Conservation (phyloP, 2,888 invertebrate genomes). For the Drosophila siamana region DNA sequence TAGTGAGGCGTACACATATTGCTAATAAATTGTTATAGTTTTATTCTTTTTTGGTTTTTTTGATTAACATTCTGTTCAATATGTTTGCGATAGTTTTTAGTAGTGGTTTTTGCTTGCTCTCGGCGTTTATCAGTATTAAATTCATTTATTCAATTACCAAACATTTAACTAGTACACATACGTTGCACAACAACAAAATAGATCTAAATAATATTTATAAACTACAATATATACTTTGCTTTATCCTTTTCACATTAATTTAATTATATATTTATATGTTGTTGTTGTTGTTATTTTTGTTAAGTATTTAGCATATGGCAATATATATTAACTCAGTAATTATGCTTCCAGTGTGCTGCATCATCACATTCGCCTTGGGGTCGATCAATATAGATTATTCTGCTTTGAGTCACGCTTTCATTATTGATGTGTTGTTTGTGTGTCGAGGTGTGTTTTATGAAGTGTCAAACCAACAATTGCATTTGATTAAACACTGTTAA, state of each 20-base stretch:
- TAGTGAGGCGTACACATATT: conserved; percentile 50
- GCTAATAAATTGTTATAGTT: conserved; percentile 47
- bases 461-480: conserved; percentile 30
- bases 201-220: conserved; percentile 29
- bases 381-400: conserved; percentile 10
- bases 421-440: neutral
- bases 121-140: conserved; percentile 24
- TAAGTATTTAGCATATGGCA: neutral
- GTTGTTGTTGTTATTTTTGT: neutral
- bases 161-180: conserved; percentile 55
- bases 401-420: conserved; percentile 1
- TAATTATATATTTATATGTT: neutral
- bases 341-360: conserved; percentile 6
- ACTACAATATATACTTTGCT: conserved; percentile 10
- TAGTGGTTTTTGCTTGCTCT: conserved; percentile 3
- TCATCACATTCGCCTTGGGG: conserved; percentile 28
- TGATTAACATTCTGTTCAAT: conserved; percentile 14
- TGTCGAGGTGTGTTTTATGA: conserved; percentile 3
- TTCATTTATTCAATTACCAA: conserved; percentile 37
- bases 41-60: conserved; percentile 2
- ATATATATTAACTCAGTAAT: conserved; percentile 9
- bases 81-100: conserved; percentile 13
- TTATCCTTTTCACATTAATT: conserved; percentile 3
- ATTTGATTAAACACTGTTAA: conserved; percentile 22
- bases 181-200: conserved; percentile 49